A percentile compares a stretch with the other conserved stretches of the same genome.
phyloP scores from a whole-genome alignment of 2,888 invertebrate genomes.

The Cancer borealis region DNA sequence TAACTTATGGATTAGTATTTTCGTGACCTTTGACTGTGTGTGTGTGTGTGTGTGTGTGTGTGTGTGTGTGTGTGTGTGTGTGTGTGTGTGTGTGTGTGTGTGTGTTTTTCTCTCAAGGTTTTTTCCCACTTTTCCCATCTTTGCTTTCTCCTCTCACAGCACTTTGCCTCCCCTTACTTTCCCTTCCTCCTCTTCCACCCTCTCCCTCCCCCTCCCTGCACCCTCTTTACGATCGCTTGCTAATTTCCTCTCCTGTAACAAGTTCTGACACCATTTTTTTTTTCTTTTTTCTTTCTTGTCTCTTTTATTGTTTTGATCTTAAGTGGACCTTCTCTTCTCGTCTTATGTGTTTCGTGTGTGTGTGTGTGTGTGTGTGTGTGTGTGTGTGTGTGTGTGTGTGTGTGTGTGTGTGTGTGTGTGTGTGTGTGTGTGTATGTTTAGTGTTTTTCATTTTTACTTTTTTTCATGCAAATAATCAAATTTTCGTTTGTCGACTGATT shows the following conservation, averaged over 20 bases:
- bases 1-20: no score
- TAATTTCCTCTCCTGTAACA: not conserved
- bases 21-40: no score
- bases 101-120: not conserved
- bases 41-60: conserved; percentile 2
- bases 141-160: not conserved
- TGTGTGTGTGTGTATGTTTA: no score
- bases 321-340: not conserved
- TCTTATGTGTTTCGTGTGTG: not conserved
- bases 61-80: not conserved
- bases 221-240: conserved; percentile 24
- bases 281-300: not conserved
- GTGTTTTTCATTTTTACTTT: no score
- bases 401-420: conserved; percentile 25
- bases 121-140: not conserved
- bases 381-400: conserved; percentile 49
- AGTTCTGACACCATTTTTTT: not conserved
- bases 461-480: no score
- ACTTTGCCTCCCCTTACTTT: not conserved
- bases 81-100: not conserved
- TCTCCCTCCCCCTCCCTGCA: not conserved
- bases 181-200: not conserved
- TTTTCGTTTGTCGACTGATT: no score
- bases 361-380: not conserved
- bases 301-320: conserved; percentile 25